Base-by-base conservation (phyloP, 2,797 vertebrate genomes). In the Distichodus sexfasciatus region DNA sequence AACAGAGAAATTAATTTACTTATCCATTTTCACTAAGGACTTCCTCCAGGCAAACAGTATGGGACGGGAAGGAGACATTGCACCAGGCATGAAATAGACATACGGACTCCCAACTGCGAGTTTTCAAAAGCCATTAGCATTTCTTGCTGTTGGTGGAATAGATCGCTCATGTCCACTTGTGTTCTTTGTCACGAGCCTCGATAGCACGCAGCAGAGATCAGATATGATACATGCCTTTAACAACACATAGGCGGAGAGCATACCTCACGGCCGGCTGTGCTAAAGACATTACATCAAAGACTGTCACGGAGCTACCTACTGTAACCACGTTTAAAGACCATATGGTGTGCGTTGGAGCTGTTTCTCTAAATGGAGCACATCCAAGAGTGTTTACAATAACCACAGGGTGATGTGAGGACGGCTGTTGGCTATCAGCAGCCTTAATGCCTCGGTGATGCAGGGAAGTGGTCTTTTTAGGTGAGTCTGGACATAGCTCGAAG, bases 201-300 rank as follows among this genome's bases (percentile, higher is more conserved):
- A 69, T 51, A 66, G 68, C 46, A 63, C 48, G n/a, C n/a, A 62
- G 55, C 54, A 62, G 67, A 74, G 66, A 77, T 75, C 59, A 77
- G 72, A 77, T 74, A 67, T 72, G 67, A 78, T 57, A 48, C 29
- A 67, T 58, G 69, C 36, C 47, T 51, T 57, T 44, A 66, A 50
- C 58, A 71, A 70, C 57, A 65, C 51, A 65, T 29, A 41, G 38
- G 28, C 9, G 1, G 35, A 64, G 46, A 58, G 41, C 65, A 66
- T 50, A 47, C 26, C 55, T 76, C 57, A 67, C 57, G 47, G 53
- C 61, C 67, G 9, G 23, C 29, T 75, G 69, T 6, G n/a, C n/a
- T 62, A 31, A 74, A 68, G 31, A 59, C 55, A 46, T 67, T 17
- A 54, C 66, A 73, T 79, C 76, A 77, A 77, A 81, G 66, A 35